Evolutionary conservation across 2,797 vertebrate genomes (phyloP).

Genomic region (Neopelma chrysocephalum): DNA sequence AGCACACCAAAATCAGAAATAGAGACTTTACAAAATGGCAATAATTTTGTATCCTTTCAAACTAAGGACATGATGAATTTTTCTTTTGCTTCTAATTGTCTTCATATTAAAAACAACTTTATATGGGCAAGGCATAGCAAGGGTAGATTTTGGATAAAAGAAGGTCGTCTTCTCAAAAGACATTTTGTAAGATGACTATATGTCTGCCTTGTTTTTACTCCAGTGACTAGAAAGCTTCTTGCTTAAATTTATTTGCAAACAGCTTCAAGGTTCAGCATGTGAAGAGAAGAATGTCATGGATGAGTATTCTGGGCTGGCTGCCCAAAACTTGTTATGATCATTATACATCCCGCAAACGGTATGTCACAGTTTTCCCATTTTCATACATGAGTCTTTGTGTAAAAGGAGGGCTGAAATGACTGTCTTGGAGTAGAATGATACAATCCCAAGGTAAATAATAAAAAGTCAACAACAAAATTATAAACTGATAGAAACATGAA

Average conservation of each 20-base stretch:
- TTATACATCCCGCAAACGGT: neutral
- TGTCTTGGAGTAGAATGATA: neutral
- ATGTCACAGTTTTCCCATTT: neutral
- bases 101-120: neutral
- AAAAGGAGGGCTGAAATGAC: neutral
- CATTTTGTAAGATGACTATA: neutral
- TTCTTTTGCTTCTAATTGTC: neutral
- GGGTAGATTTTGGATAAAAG: neutral
- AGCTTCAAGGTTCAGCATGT: constrained; percentile 3
- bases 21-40: neutral
- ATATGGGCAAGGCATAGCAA: neutral
- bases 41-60: neutral
- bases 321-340: neutral
- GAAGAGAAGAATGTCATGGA: neutral
- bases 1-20: neutral
- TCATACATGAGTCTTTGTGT: neutral
- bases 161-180: neutral
- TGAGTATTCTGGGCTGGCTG: neutral
- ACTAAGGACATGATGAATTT: neutral
- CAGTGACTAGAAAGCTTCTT: neutral
- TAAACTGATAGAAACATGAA: neutral
- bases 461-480: neutral
- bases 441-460: neutral
- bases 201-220: neutral
- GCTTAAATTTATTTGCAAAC: constrained; percentile 35